These are phyloP conservation scores for Heteromyza rotundicornis DNA, from an alignment of 2,888 invertebrate species.

Conservation along the genomic window DNA sequence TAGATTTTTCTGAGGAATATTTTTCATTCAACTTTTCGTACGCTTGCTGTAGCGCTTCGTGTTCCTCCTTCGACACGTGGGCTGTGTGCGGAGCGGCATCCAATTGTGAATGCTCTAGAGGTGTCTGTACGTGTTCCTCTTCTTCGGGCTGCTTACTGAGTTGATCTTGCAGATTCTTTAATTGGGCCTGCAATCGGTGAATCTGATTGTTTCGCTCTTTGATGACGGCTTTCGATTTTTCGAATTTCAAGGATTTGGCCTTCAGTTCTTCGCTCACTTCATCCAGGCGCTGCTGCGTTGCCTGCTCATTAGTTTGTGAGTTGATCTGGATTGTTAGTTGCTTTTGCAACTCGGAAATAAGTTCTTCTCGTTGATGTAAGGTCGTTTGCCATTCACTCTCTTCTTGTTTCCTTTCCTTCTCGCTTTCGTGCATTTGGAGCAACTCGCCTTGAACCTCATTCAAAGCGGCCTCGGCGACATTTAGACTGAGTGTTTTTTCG, in stretches of 20 bases:
- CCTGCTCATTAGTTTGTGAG: too few relatives aligned
- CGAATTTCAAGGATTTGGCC: slow-evolving; percentile 65
- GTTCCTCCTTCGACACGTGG: slow-evolving; percentile 22
- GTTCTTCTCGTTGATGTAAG: slow-evolving; percentile 62
- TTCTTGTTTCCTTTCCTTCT: slow-evolving; percentile 15
- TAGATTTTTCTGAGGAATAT: slow-evolving; percentile 43
- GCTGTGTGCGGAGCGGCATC: slow-evolving; percentile 26
- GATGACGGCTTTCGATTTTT: slow-evolving; percentile 64
- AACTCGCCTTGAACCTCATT: slow-evolving; percentile 36
- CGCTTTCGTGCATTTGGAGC: slow-evolving; percentile 25
- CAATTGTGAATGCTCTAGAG: slow-evolving; percentile 9
- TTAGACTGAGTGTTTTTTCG: slow-evolving; percentile 25
- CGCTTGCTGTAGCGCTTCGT: slow-evolving; percentile 36
- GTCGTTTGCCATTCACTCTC: slow-evolving; percentile 58
- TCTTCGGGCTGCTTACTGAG: slow-evolving; percentile 44
- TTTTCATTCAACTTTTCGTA: slow-evolving; percentile 40
- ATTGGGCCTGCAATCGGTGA: slow-evolving; percentile 54
- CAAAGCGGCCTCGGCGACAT: slow-evolving; percentile 30
- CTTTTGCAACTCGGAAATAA: slow-evolving; percentile 62
- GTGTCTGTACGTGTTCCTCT: slow-evolving; percentile 8
- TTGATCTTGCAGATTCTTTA: slow-evolving; percentile 43
- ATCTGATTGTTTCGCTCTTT: slow-evolving; percentile 68
- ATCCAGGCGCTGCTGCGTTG: slow-evolving; percentile 50
- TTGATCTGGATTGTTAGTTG: slow-evolving; percentile 46
- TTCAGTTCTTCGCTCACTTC: slow-evolving; percentile 65